These are phyloP conservation scores for Villa cingulata DNA, from an alignment of 2,888 invertebrate genomes.

Conservation along the genomic window DNA sequence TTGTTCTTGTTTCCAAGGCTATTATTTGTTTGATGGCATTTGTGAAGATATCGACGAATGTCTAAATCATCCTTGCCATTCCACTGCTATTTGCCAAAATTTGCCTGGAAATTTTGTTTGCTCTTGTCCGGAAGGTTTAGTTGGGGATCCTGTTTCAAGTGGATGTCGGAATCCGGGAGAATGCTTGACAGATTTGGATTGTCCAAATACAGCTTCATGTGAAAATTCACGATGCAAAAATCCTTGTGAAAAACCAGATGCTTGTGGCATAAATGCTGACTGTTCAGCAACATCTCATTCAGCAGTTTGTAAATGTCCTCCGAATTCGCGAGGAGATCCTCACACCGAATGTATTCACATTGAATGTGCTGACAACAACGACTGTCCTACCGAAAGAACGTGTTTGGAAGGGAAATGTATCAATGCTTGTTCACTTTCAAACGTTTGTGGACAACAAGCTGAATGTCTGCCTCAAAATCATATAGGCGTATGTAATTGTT, in stretches of 20 bases:
- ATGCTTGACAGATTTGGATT: constrained; percentile 65
- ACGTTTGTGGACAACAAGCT: constrained; percentile 71
- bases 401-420: constrained; percentile 69
- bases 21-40: constrained; percentile 46
- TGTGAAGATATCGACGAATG: constrained; percentile 80
- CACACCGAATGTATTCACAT: constrained; percentile 54
- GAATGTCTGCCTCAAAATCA: constrained; percentile 64
- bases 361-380: constrained; percentile 65
- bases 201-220: constrained; percentile 64
- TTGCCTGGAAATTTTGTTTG: constrained; percentile 65
- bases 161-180: constrained; percentile 75
- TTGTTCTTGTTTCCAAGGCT: constrained; percentile 67
- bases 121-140: constrained; percentile 60
- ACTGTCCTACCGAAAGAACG: constrained; percentile 55
- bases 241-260: constrained; percentile 51
- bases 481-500: constrained; percentile 69
- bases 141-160: constrained; percentile 58
- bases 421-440: constrained; percentile 65
- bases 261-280: constrained; percentile 63
- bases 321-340: constrained; percentile 63
- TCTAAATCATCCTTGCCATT: constrained; percentile 59
- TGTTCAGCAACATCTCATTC: constrained; percentile 57
- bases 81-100: constrained; percentile 64
- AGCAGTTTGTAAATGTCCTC: constrained; percentile 60
- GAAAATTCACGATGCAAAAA: constrained; percentile 60